These are phyloP conservation scores for Machaerirhynchus nigripectus DNA, from an alignment of 2,113 vertebrate species.

Conservation along the genomic window DNA sequence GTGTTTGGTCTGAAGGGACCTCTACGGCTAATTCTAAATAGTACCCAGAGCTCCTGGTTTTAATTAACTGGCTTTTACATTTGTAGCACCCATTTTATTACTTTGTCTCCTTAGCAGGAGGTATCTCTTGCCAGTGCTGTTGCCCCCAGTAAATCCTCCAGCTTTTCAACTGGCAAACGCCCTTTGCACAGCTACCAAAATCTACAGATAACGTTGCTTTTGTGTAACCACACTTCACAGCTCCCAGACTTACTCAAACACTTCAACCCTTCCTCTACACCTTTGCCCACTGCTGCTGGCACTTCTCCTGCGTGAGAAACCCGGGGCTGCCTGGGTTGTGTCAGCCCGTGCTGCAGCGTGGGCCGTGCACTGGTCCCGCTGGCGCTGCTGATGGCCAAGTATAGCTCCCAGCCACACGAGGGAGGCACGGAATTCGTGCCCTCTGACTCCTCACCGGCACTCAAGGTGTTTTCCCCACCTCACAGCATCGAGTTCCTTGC, in stretches of 20 bases:
- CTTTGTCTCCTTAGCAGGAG: background rate
- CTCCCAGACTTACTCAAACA: background rate
- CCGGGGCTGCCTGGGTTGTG: background rate
- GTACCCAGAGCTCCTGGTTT: background rate
- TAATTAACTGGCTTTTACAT: background rate
- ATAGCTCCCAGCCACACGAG: background rate
- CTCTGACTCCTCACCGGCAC: background rate
- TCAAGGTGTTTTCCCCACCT: background rate
- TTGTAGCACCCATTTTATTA: background rate
- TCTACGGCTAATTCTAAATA: background rate
- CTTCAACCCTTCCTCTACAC: background rate
- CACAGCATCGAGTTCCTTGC: background rate
- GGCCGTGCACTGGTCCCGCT: background rate
- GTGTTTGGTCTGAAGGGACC: background rate
- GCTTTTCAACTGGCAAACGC: background rate
- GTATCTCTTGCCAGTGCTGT: background rate
- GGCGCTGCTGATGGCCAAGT: background rate
- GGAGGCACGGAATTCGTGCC: background rate
- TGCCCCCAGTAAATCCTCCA: background rate
- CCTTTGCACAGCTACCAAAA: background rate
- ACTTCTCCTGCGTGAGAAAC: background rate
- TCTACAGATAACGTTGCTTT: fast-evolving
- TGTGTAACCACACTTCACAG: background rate
- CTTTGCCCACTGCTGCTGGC: background rate
- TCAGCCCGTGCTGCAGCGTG: fast-evolving